These are phyloP conservation scores for Campylomormyrus tamandua DNA, from an alignment of 2,113 vertebrate species.

Conservation along the genomic window DNA sequence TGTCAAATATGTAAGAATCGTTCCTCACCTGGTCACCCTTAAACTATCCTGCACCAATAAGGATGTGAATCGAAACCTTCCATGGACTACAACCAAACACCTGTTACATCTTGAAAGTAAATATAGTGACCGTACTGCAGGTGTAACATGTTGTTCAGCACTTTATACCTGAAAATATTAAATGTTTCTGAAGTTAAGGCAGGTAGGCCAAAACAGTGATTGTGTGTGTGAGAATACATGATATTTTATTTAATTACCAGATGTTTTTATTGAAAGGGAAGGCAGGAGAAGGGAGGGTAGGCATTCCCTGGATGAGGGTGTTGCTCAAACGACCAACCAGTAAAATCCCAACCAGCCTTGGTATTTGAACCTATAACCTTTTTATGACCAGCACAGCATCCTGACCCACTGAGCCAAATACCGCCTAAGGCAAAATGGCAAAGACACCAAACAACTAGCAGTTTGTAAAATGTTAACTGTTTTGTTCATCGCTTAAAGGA, in stretches of 20 bases:
- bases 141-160: background rate
- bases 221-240: background rate
- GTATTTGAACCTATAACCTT: background rate
- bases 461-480: background rate
- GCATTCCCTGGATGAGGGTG: background rate
- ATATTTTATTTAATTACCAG: background rate
- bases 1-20: background rate
- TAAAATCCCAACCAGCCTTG: background rate
- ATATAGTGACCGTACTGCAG: background rate
- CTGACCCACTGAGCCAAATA: background rate
- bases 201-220: background rate
- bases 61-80: background rate
- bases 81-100: background rate
- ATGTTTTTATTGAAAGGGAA: background rate
- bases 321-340: background rate
- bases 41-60: background rate
- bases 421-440: background rate
- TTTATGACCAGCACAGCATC: background rate
- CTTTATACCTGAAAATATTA: background rate
- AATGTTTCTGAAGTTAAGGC: background rate
- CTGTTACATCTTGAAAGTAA: background rate
- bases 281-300: background rate
- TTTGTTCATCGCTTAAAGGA: background rate
- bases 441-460: background rate
- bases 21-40: background rate